Evolutionary conservation across 2,113 vertebrate genomes (phyloP), one percentile per base, ranked within the genome.

Genomic region (Anthoscopus minutus): DNA sequence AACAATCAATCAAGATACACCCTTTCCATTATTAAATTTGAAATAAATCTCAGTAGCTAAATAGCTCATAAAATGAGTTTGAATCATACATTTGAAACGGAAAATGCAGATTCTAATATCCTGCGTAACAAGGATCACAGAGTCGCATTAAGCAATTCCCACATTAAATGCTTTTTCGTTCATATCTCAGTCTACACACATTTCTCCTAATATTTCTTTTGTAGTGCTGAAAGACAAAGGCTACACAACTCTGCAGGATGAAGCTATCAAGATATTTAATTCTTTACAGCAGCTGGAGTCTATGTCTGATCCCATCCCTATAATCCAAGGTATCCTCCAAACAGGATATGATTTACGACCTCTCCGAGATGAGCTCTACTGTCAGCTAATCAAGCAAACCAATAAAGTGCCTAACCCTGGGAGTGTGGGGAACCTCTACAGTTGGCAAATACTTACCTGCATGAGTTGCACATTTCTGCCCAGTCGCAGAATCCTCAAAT

Each of bases 321-420:
- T 99, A 92, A 99, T 99, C 97, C 99, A 99, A 96, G 98, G 98
- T 37, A 94, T 99, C 84, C 98, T 99, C 28, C 99, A 99, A 97
- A 99, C 99, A 0, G 99, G 98, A 35, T 99, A 99, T 24, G 99
- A 99, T 97, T 98, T 99, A 28, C 97, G 98, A 42, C 98, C 98
- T 1, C 98, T 99, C 72, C 98, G 99, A 37, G 99, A 99, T 56
- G 99, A 99, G 96, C 98, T 99, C 35, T 99, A 99, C 97, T 99
- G 99, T 82, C 99, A 99, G 96, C 98, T 99, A 65, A 97, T 99
- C 96, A 99, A 99, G 60, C 99, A 99, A 98, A 99, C 99, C 37
- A 98, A 97, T 17, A 97, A 98, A 50, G 98, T 98, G 45, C 98
- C 98, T 6, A 98, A 98, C 23, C 98, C 99, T 1, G 98, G 98